Evolutionary conservation across 2,113 vertebrate genomes (phyloP).

Genomic region (Aptenodytes patagonicus): DNA sequence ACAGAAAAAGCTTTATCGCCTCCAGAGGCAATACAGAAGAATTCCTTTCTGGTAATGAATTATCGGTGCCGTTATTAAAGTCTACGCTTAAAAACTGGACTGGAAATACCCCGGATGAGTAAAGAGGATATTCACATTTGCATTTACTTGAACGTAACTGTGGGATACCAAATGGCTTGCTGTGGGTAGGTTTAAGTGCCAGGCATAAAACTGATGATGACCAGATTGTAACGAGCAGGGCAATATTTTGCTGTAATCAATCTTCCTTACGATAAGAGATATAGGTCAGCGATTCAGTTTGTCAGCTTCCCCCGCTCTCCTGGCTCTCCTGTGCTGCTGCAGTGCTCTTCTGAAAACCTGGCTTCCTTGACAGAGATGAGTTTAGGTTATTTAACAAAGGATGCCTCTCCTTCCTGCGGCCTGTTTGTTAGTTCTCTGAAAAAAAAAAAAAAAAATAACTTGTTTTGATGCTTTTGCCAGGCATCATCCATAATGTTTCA

Average conservation of each 20-base stretch:
- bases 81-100: neutral
- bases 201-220: neutral
- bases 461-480: neutral
- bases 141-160: neutral
- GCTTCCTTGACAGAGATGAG: neutral
- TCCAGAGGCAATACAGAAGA: neutral
- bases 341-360: neutral
- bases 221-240: neutral
- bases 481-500: neutral
- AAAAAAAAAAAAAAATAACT: neutral
- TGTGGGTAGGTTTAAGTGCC: neutral
- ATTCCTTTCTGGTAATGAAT: neutral
- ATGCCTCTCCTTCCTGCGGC: neutral
- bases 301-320: neutral
- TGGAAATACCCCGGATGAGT: neutral
- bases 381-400: neutral
- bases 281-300: neutral
- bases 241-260: neutral
- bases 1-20: neutral
- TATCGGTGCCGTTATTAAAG: accelerated
- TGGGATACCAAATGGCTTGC: neutral
- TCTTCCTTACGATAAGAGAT: neutral
- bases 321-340: neutral
- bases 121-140: neutral
- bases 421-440: neutral